Evolutionary conservation across 2,888 invertebrate genomes (phyloP), one percentile per base, ranked within the genome.

Genomic region (Microplitis manilae): DNA sequence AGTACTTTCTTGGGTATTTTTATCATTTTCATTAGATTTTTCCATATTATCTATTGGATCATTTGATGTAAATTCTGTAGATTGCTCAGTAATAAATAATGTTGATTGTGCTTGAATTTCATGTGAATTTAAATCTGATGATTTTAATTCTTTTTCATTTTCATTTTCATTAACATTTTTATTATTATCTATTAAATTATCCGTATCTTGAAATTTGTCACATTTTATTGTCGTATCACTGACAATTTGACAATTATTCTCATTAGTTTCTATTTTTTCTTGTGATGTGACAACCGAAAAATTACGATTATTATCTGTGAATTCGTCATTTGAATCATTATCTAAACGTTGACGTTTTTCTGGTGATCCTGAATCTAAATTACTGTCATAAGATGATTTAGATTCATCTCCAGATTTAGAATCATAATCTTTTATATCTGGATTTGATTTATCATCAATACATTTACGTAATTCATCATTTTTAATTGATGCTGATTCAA

Each of bases 291-390:
- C 50, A 8, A 50, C 50, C 9, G 62, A 62, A 6, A 75, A 30
- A 50, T 17, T 41, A 17, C 64, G 67, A 6, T 65, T 40, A 2
- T 69, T 59, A n/a, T 38, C 65, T 41, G 67, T 73, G 5, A 70
- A 70, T 0, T 69, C 76, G 68, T 81, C 77, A 5, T 60, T 73
- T 7, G 30, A 73, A 8, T 70, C 69, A 68, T n/a, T 69, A 5
- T 81, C 82, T 1, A 72, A 73, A 13, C 78, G 77, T 0, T 77
- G 75, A 62, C 79, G 76, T 61, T 80, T 80, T n/a, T 81, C 81
- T 73, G 74, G 9, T 78, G 30, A 65, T 74, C 81, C 41, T 84
- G 81, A 6, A 74, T 81, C 50, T 84, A 81, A 7, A 72, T 41
- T 61, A 61, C 67, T 61, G 40, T 68, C 72, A 30, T n/a, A 40